A percentile compares a stretch with the other conserved stretches of the same genome.
Conservation (phyloP, 2,797 vertebrate species). For the Miichthys miiuy region DNA sequence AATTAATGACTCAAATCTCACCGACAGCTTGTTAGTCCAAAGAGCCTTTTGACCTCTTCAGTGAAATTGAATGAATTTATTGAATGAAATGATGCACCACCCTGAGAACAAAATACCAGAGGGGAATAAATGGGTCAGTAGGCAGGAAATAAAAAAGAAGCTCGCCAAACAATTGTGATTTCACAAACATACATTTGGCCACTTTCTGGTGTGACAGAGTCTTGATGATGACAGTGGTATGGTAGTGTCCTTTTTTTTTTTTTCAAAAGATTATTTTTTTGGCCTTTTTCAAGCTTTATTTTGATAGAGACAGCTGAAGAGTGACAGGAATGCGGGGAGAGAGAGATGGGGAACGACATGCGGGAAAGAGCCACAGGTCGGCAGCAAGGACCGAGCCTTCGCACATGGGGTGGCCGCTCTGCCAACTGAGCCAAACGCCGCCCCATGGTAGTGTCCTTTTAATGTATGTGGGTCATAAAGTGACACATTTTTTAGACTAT, state of each 20-base stretch:
- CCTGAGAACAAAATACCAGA: background rate
- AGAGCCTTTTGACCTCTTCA: background rate
- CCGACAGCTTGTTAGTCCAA: background rate
- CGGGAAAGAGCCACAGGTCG: too few species aligned
- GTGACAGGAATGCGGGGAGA: too few species aligned
- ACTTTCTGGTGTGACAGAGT: background rate
- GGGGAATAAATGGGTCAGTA: background rate
- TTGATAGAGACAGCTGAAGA: too few species aligned
- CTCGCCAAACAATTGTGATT: background rate
- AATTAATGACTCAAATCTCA: background rate
- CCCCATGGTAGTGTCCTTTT: background rate
- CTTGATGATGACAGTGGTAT: background rate
- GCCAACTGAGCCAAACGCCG: too few species aligned
- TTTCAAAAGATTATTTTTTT: too few species aligned
- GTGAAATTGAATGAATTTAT: background rate
- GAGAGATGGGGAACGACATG: too few species aligned
- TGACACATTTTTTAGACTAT: background rate
- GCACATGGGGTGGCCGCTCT: too few species aligned
- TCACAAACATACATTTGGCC: background rate
- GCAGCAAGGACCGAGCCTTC: too few species aligned
- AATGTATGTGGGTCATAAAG: constrained; percentile 2
- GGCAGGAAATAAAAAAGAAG: background rate
- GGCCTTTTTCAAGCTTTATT: too few species aligned
- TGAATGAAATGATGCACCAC: background rate
- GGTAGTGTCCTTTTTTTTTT: background rate